These are phyloP conservation scores for Dermatemys mawii DNA, from an alignment of 2,113 vertebrate genomes.

Conservation along the genomic window DNA sequence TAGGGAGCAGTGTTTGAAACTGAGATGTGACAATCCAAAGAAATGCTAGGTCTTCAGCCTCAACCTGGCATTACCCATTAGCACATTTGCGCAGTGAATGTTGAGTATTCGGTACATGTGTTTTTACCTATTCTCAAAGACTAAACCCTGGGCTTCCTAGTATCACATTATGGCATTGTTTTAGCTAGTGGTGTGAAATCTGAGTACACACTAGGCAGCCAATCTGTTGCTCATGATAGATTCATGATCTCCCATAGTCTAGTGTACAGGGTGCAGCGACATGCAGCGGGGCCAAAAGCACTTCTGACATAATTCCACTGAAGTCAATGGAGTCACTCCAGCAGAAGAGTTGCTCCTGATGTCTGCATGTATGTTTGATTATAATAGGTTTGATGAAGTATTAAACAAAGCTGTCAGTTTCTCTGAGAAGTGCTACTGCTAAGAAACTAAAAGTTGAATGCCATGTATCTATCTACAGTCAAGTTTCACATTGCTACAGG, in stretches of 20 bases:
- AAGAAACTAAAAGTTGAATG: not conserved
- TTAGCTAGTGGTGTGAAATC: not conserved
- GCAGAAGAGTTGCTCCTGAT: not conserved
- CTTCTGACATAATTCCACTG: not conserved
- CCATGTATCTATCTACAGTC: not conserved
- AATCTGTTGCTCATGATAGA: not conserved
- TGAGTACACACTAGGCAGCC: not conserved
- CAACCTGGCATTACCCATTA: not conserved
- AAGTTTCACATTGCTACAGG: not conserved
- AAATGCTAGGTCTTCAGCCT: not conserved
- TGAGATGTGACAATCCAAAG: not conserved
- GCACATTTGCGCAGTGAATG: rapidly evolving
- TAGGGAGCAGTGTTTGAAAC: not conserved
- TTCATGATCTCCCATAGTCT: not conserved
- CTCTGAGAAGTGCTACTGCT: not conserved
- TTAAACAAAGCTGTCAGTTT: not conserved
- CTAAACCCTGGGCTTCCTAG: not conserved
- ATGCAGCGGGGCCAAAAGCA: not conserved
- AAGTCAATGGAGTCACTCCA: not conserved
- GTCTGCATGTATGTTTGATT: not conserved
- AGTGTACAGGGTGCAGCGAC: rapidly evolving
- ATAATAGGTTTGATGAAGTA: not conserved
- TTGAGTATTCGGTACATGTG: not conserved
- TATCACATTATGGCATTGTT: not conserved
- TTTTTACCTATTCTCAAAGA: not conserved